These are phyloP conservation scores for Nymphalis io DNA, from an alignment of 1,140 invertebrate genomes.

Conservation along the genomic window DNA sequence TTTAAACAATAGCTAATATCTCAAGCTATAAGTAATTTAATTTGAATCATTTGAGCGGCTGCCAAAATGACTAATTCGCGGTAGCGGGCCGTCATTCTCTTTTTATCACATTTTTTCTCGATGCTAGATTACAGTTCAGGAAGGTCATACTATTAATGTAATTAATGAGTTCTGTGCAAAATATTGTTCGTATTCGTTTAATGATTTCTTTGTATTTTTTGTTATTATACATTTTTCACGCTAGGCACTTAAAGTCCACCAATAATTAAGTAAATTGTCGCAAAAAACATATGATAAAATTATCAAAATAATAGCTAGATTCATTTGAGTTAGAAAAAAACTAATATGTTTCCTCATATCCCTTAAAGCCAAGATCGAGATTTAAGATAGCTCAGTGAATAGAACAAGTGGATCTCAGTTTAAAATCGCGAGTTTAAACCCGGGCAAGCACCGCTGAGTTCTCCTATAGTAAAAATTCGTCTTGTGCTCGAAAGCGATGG, in stretches of 20 bases:
- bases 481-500: too few relatives aligned
- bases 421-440: too few relatives aligned
- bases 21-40: constrained; percentile 64
- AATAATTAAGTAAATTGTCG: constrained; percentile 1
- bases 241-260: not conserved
- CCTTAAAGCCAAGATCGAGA: too few relatives aligned
- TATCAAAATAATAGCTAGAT: not conserved
- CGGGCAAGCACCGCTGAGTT: too few relatives aligned
- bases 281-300: not conserved
- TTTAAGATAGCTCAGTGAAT: too few relatives aligned
- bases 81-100: constrained; percentile 57
- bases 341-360: too few relatives aligned
- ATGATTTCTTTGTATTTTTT: constrained; percentile 29
- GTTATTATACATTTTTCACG: constrained; percentile 8
- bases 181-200: constrained; percentile 25
- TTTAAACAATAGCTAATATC: constrained; percentile 64
- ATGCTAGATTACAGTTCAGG: constrained; percentile 52
- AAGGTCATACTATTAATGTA: constrained; percentile 51
- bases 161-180: constrained; percentile 35
- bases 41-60: constrained; percentile 63
- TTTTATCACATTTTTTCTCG: constrained; percentile 62
- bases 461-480: too few relatives aligned
- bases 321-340: too few relatives aligned
- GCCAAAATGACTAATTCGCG: constrained; percentile 75
- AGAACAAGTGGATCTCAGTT: too few relatives aligned